Evolutionary conservation across 2,113 vertebrate genomes (phyloP).

Genomic region (Eulacestoma nigropectus): DNA sequence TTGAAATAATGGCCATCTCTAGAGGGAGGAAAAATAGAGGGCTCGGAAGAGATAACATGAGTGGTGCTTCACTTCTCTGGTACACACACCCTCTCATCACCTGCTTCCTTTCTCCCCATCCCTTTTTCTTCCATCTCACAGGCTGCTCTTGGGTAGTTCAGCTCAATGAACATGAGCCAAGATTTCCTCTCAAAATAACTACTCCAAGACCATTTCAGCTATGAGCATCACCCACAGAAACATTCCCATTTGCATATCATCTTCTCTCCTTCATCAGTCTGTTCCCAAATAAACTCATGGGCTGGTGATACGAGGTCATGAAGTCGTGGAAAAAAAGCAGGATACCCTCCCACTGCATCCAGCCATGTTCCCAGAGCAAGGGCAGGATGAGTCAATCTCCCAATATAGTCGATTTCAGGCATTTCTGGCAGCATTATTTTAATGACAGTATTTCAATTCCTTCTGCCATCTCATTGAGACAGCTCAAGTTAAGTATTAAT

Average conservation of each 20-base stretch:
- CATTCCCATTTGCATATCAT: not conserved
- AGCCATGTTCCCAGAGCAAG: not conserved
- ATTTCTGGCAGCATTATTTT: not conserved
- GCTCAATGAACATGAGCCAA: not conserved
- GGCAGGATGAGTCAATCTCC: not conserved
- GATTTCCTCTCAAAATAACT: not conserved
- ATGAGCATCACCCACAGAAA: not conserved
- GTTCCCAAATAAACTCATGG: not conserved
- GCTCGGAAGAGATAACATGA: not conserved
- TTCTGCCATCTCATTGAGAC: not conserved
- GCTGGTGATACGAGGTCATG: not conserved
- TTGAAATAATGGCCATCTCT: not conserved
- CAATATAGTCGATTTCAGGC: not conserved
- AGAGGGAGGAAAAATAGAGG: not conserved
- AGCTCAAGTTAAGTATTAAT: not conserved
- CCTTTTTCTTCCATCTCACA: not conserved
- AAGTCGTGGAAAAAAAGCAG: not conserved
- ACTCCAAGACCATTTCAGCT: not conserved
- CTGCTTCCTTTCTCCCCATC: not conserved
- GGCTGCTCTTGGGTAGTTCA: not conserved
- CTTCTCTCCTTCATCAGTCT: not conserved
- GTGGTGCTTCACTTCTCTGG: not conserved
- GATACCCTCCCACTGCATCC: not conserved
- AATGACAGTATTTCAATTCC: not conserved
- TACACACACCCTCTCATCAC: not conserved